Conservation (phyloP, 2,888 invertebrate species). For the Drosophila demipolita region DNA sequence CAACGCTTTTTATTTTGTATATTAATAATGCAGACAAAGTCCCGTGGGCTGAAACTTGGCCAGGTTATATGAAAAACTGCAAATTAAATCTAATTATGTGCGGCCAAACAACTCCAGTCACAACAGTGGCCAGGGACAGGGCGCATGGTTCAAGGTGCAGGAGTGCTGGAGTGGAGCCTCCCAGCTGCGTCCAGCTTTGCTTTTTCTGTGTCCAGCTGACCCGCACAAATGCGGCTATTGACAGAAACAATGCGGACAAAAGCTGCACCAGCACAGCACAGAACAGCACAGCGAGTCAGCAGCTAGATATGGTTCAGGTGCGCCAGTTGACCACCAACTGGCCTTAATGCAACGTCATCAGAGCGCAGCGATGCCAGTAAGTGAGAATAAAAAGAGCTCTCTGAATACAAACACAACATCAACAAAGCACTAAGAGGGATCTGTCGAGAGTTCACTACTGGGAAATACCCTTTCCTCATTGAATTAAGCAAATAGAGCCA, state of each 20-base stretch:
- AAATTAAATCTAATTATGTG: constrained; percentile 80
- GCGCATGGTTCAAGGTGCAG: not conserved
- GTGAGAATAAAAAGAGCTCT: constrained; percentile 70
- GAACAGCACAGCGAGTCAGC: constrained; percentile 9
- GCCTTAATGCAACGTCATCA: constrained; percentile 64
- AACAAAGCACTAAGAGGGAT: constrained; percentile 5
- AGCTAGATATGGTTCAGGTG: constrained; percentile 39
- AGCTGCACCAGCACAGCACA: constrained; percentile 30
- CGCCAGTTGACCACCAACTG: constrained; percentile 40
- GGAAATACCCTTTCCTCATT: not conserved
- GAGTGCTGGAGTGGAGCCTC: not conserved
- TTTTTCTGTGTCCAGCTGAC: constrained; percentile 74
- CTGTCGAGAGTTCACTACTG: not conserved
- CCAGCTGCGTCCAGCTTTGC: constrained; percentile 29
- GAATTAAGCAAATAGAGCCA: not conserved
- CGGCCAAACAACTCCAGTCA: constrained; percentile 46
- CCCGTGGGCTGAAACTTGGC: constrained; percentile 9
- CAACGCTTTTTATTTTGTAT: constrained; percentile 39
- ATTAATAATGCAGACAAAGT: constrained; percentile 25
- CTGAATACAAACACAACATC: constrained; percentile 24
- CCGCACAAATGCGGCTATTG: constrained; percentile 80
- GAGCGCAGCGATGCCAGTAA: constrained; percentile 49
- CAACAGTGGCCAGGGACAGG: constrained; percentile 18
- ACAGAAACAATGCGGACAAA: constrained; percentile 77
- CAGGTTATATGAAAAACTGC: constrained; percentile 43